Evolutionary conservation across 2,113 vertebrate species (phyloP).

Genomic region (Psittacara wagleri): DNA sequence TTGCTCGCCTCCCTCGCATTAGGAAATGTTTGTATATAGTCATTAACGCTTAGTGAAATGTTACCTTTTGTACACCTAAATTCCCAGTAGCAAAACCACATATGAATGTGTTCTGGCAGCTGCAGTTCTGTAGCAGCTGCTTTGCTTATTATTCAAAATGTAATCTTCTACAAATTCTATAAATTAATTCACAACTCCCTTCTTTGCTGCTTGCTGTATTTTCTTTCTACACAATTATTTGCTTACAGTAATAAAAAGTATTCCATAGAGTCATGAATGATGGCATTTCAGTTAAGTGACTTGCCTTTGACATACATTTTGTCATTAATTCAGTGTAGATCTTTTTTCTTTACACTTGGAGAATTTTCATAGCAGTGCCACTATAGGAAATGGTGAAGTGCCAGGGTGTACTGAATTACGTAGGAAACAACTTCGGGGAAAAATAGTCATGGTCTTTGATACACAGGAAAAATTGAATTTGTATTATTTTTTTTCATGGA

Average conservation of each 20-base stretch:
- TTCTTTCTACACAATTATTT: not conserved
- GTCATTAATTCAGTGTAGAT: not conserved
- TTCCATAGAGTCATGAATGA: not conserved
- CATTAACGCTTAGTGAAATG: not conserved
- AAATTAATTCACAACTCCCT: not conserved
- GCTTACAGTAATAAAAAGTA: not conserved
- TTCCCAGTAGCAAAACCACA: not conserved
- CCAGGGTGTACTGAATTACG: not conserved
- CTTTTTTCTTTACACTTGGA: not conserved
- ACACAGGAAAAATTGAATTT: not conserved
- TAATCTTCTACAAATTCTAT: not conserved
- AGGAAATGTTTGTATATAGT: not conserved
- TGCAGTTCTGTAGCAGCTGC: not conserved
- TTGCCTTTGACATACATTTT: not conserved
- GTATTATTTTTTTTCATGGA: not conserved
- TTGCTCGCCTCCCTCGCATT: accelerated
- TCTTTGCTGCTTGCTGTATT: not conserved
- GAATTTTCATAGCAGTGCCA: not conserved
- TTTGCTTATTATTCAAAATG: not conserved
- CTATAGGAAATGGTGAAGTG: not conserved
- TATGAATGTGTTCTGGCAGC: not conserved
- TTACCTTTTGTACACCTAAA: not conserved
- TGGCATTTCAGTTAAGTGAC: not conserved
- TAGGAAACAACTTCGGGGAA: not conserved
- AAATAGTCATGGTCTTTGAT: not conserved